phyloP scores from a whole-genome alignment of 2,888 invertebrate genomes.

The Mythimna ferrago region DNA sequence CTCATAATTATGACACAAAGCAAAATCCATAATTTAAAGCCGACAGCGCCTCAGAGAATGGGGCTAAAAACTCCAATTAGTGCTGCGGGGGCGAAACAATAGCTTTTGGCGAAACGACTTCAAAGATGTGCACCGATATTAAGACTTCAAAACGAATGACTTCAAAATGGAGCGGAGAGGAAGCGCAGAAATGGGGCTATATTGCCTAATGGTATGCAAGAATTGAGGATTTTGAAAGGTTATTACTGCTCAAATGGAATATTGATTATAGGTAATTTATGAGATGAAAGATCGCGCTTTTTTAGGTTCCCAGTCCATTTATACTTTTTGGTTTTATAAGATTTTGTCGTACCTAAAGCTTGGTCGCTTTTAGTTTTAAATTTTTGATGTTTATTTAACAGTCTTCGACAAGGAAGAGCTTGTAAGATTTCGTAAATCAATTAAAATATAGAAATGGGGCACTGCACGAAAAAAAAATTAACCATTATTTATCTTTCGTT shows the following conservation, averaged over 20 bases:
- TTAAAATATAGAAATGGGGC: background rate
- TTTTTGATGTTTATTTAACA: background rate
- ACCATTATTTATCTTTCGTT: background rate
- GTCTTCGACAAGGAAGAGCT: background rate
- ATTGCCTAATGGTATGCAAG: conserved; percentile 58
- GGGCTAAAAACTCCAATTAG: conserved; percentile 64
- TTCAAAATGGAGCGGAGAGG: conserved; percentile 42
- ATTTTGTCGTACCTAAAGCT: background rate
- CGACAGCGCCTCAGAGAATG: conserved; percentile 41
- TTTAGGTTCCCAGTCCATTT: conserved; percentile 6
- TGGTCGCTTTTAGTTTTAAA: background rate
- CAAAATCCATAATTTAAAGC: conserved; percentile 46
- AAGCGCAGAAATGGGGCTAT: conserved; percentile 48
- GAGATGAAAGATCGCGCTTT: conserved; percentile 47
- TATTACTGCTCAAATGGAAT: conserved; percentile 52
- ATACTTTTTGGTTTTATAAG: conserved; percentile 10
- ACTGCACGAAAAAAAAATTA: background rate
- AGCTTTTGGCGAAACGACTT: conserved; percentile 55
- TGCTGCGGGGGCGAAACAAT: conserved; percentile 52
- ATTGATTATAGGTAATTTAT: conserved; percentile 56
- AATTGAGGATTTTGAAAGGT: conserved; percentile 43
- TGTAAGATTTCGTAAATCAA: background rate
- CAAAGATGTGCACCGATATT: conserved; percentile 62
- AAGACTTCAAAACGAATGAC: conserved; percentile 38
- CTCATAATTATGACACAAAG: conserved; percentile 56